Base-by-base conservation (phyloP, 2,113 vertebrate genomes). In the Limnothrissa miodon region DNA sequence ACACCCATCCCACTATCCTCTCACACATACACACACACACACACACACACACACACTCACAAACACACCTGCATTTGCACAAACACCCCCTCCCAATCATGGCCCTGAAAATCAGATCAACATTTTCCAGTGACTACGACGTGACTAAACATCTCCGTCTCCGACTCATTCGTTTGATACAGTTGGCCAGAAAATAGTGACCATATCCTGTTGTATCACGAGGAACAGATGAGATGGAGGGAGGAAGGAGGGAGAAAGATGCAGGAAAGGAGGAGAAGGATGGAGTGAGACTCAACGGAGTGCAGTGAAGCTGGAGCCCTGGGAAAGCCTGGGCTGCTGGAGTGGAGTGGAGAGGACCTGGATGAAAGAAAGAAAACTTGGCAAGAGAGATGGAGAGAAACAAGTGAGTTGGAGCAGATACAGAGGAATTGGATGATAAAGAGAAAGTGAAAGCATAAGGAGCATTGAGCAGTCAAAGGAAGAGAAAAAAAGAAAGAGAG, bases 361-460 rank as follows among this genome's bases (percentile, higher is more conserved):
- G 66, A 36, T 33, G 66, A 33, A 74, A 74, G 66, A 2, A 74
- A 29, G 3, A 36, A 36, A 29, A 74, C 66, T 36, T 74, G 66
- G 66, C 66, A 74, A 19, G 17, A 21, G 29, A 29, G 11, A 17
- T 13, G 17, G 13, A 25, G 29, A 74, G 66, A 74, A 74, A 74
- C 66, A 74, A 74, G 66, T 74, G 66, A 70, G 62, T 70, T 70
- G 62, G 62, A 29, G 2, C 29, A 1, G 25, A 70, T 70, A 70
- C 62, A 70, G 29, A 51, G 48, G 48, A 51, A 70, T 11, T 4
- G 66, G 66, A 36, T 74, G 66, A 46, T 80, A 39, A 78, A 83
- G 82, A 46, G 21, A 83, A 51, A 25, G n/a, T 21, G 44, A 85
- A 82, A 46, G 33, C 79, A 80, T 21, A 44, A 74, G 59, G 33